Evolutionary conservation across 1,140 invertebrate species (phyloP).

Genomic region (Apis laboriosa): DNA sequence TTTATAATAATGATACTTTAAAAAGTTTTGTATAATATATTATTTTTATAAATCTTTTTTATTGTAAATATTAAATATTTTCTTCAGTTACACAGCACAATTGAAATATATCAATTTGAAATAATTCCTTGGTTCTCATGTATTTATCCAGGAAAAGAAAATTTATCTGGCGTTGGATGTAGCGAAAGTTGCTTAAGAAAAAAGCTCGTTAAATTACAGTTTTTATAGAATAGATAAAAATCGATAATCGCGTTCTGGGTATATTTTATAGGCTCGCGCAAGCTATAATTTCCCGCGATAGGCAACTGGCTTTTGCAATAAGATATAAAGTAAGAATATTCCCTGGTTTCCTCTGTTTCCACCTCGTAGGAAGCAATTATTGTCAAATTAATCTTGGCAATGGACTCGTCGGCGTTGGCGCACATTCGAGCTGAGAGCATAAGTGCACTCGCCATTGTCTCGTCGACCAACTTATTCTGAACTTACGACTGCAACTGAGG

Average conservation of each 20-base stretch:
- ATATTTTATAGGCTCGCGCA: no score
- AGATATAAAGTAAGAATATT: constrained; percentile 11
- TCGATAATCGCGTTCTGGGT: background rate
- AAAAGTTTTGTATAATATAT: no score
- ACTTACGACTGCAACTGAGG: background rate
- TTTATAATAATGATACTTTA: no score
- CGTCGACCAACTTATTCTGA: constrained; percentile 7
- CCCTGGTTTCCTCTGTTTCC: constrained; percentile 4
- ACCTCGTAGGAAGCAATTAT: constrained; percentile 39
- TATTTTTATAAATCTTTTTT: no score
- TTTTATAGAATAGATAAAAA: background rate
- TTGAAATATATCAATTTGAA: no score
- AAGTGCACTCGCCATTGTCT: constrained; percentile 48
- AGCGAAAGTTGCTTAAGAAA: no score
- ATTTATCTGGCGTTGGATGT: no score
- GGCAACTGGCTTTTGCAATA: background rate
- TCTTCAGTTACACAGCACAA: no score
- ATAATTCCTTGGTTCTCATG: no score
- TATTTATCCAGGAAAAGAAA: no score
- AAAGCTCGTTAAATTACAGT: background rate
- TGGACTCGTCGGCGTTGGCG: background rate
- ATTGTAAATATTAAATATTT: no score
- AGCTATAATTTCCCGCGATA: background rate
- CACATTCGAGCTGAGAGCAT: background rate
- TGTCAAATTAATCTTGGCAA: constrained; percentile 46